These are phyloP conservation scores for Dendrophyllia cribrosa DNA, from an alignment of 64 coral and sea anemone genomes.

Conservation along the genomic window DNA sequence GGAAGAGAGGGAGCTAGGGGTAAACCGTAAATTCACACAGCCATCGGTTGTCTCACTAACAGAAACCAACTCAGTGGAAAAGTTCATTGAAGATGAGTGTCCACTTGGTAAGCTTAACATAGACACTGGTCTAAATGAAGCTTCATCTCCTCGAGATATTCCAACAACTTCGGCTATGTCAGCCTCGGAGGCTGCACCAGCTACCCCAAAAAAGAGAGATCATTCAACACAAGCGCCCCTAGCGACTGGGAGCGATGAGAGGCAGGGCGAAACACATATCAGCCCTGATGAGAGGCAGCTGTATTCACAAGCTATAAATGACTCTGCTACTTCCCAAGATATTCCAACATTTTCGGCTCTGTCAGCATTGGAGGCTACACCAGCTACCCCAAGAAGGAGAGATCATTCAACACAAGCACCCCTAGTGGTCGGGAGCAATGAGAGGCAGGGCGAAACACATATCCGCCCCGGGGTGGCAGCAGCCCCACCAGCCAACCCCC, in stretches of 20 bases:
- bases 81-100: background rate
- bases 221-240: slow-evolving; percentile 14
- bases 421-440: background rate
- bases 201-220: background rate
- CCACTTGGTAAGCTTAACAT: background rate
- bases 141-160: background rate
- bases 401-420: slow-evolving; percentile 11
- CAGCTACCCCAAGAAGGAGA: background rate
- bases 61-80: background rate
- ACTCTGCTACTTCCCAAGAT: background rate
- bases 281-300: no score
- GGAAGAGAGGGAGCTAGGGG: background rate
- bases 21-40: slow-evolving; percentile 1
- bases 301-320: no score
- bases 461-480: no score
- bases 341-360: background rate
- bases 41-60: background rate
- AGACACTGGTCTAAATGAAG: background rate
- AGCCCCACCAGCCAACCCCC: no score
- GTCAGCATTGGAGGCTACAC: background rate
- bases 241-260: no score
- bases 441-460: no score
- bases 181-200: background rate
- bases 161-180: background rate
- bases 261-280: no score